Percentiles rank a stretch among this genome's conserved stretches.
These are phyloP conservation scores for Epinotia bilunana DNA, from an alignment of 2,888 invertebrate species.

Conservation along the genomic window DNA sequence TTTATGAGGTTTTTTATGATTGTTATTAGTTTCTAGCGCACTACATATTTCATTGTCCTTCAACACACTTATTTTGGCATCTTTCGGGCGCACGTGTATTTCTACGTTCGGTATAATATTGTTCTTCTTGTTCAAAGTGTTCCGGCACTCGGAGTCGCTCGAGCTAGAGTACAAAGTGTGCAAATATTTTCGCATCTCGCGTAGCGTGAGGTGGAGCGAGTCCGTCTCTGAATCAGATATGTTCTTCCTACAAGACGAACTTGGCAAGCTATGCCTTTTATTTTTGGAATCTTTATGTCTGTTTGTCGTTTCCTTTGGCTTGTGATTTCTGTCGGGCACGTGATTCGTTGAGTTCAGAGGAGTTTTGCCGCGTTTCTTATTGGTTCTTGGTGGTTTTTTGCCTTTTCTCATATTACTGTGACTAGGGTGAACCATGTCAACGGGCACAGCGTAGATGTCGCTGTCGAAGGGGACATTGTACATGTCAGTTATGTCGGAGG, in stretches of 20 bases:
- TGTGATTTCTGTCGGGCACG: slow-evolving; percentile 60
- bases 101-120: slow-evolving; percentile 77
- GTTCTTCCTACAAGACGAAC: slow-evolving; percentile 85
- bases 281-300: slow-evolving; percentile 74
- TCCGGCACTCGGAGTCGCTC: slow-evolving; percentile 86
- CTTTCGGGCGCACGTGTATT: slow-evolving; percentile 67
- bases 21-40: slow-evolving; percentile 75
- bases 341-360: slow-evolving; percentile 61
- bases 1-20: slow-evolving; percentile 78
- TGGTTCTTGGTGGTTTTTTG: slow-evolving; percentile 69
- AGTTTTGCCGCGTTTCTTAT: slow-evolving; percentile 72
- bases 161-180: slow-evolving; percentile 92
- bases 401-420: slow-evolving; percentile 69
- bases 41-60: slow-evolving; percentile 70
- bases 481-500: slow-evolving; percentile 92
- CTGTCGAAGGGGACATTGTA: slow-evolving; percentile 95
- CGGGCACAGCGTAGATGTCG: slow-evolving; percentile 93
- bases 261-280: slow-evolving; percentile 89
- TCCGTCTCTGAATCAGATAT: slow-evolving; percentile 86
- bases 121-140: slow-evolving; percentile 78
- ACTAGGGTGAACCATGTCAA: slow-evolving; percentile 90
- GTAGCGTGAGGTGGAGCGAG: slow-evolving; percentile 91
- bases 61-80: slow-evolving; percentile 61
- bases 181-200: slow-evolving; percentile 92
- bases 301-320: slow-evolving; percentile 61